Percentiles rank a stretch among this genome's conserved stretches.
Evolutionary conservation across 2,888 invertebrate species (phyloP).

Genomic region (Pseudoips prasinana): DNA sequence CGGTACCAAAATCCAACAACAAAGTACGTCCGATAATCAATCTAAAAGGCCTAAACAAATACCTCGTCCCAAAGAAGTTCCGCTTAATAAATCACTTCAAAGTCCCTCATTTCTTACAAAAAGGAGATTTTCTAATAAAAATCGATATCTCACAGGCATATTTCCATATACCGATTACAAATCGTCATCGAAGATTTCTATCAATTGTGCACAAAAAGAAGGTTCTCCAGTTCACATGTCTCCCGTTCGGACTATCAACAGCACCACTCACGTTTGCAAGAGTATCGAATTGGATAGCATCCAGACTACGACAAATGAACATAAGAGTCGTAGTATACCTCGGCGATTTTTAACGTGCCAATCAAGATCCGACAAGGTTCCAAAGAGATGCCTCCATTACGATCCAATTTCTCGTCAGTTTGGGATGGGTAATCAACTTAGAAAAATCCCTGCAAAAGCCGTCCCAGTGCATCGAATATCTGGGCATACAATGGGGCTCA

Average conservation of each 20-base stretch:
- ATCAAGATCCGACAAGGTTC: not conserved
- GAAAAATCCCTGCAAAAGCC: not conserved
- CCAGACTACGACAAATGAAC: not conserved
- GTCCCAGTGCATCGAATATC: not conserved
- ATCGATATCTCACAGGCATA: not conserved
- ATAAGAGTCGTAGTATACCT: not conserved
- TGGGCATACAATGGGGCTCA: slow-evolving; percentile 1
- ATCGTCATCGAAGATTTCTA: not conserved
- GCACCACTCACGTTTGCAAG: not conserved
- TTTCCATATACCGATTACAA: not conserved
- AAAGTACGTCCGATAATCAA: not conserved
- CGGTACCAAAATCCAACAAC: not conserved
- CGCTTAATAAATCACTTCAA: not conserved
- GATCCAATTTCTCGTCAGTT: not conserved
- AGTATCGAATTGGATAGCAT: not conserved
- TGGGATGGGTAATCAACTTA: not conserved
- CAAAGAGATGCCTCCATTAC: not conserved
- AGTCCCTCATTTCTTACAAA: not conserved
- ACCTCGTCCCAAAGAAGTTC: not conserved
- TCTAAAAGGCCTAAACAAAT: not conserved
- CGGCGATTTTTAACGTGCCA: not conserved
- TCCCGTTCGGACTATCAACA: not conserved
- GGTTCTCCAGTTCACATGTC: not conserved
- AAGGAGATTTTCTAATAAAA: not conserved
- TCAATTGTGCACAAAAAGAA: not conserved